phyloP scores from a whole-genome alignment of 2,797 vertebrate species.

The Saguinus oedipus region DNA sequence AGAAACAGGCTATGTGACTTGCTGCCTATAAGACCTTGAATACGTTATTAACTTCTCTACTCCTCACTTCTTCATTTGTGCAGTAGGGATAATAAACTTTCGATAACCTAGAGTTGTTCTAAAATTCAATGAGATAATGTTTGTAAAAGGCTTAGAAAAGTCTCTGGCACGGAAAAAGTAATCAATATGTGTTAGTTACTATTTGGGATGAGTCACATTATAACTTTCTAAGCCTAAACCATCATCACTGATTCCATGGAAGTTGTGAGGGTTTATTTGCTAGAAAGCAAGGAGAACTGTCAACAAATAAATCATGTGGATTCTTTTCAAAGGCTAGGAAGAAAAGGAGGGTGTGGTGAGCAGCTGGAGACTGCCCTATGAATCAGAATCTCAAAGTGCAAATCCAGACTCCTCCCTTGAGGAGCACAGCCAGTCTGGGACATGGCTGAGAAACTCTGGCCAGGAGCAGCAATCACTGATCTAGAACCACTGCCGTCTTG shows the following conservation, averaged over 20 bases:
- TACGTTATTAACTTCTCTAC: neutral
- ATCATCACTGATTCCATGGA: neutral
- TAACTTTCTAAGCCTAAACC: neutral
- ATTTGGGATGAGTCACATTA: neutral
- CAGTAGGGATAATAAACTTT: neutral
- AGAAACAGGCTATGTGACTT: neutral
- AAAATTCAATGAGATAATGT: neutral
- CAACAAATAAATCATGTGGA: neutral
- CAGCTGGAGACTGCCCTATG: neutral
- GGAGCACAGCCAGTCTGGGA: neutral
- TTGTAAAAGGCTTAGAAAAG: neutral
- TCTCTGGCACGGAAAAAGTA: conserved; percentile 1
- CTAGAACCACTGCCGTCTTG: neutral
- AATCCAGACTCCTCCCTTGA: neutral
- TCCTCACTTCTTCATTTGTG: neutral
- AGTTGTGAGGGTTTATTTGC: neutral
- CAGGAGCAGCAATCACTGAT: accelerated
- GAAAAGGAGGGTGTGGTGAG: neutral
- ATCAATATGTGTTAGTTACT: neutral
- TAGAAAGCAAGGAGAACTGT: neutral
- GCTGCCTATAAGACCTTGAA: neutral
- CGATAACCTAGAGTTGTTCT: neutral
- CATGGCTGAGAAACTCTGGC: neutral
- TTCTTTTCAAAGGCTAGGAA: neutral
- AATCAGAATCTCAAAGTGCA: neutral